phyloP scores from a whole-genome alignment of 2,113 vertebrate species.

The Anas platyrhynchos region DNA sequence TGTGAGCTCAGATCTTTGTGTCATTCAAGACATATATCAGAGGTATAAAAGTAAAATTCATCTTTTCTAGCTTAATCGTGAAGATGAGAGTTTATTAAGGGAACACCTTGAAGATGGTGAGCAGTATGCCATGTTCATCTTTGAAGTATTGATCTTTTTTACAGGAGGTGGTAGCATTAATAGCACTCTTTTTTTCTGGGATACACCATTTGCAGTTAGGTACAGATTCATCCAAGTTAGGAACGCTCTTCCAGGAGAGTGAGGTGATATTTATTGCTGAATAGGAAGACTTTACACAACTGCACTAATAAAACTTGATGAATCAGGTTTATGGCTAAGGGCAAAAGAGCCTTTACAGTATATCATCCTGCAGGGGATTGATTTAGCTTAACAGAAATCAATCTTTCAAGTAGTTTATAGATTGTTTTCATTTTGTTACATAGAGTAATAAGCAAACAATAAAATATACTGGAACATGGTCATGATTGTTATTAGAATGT shows the following conservation, averaged over 20 bases:
- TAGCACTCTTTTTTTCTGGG: not conserved
- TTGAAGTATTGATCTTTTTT: not conserved
- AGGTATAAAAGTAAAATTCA: not conserved
- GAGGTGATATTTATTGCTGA: not conserved
- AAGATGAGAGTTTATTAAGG: not conserved
- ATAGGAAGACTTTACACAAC: not conserved
- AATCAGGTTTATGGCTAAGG: not conserved
- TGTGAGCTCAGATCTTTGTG: not conserved
- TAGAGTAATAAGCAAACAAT: not conserved
- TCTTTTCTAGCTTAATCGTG: not conserved
- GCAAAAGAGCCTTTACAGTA: not conserved
- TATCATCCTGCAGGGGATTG: not conserved
- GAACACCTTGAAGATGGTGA: not conserved
- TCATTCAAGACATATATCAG: not conserved
- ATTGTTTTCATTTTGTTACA: not conserved
- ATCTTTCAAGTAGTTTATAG: not conserved
- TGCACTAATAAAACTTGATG: not conserved
- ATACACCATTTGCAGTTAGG: not conserved
- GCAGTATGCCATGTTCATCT: not conserved
- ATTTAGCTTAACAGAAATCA: not conserved
- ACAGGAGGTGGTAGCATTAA: not conserved
- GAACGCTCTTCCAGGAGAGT: not conserved
- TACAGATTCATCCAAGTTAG: not conserved
- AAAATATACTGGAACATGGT: not conserved
- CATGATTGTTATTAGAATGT: not conserved